Evolutionary conservation across 2,888 invertebrate species (phyloP), one percentile per base, ranked within the genome.

Genomic region (Cheilosia vernalis): DNA sequence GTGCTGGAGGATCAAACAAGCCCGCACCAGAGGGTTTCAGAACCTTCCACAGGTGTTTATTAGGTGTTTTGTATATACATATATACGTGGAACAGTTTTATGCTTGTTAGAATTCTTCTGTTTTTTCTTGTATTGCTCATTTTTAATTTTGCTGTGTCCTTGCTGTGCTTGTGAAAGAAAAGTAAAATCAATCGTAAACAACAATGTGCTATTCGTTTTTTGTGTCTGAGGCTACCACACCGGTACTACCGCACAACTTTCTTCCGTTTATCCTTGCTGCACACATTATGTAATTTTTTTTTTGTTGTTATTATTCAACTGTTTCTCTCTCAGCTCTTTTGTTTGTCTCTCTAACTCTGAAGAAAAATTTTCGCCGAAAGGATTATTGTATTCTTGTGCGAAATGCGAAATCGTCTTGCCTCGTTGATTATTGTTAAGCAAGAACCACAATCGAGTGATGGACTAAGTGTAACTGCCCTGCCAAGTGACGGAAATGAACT

Each of bases 341-440:
- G 30, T 17, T 10, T 21, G 2, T 15, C n/a, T 27, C 5, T 42
- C 10, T 40, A 10, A 56, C 5, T 30, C 10, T 24, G 24, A 30
- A 4, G 37, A 13, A 7, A 13, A 33, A 53, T 24, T 19, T 51
- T 47, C 42, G 21, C 53, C 61, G 33, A 5, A 73, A 64, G 73
- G 60, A 67, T 83, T 33, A 9, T 40, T 60, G 51, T 67, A 51
- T 56, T 64, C 42, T 49, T 72, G 76, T 81, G 85, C 85, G 85
- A 85, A 89, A 92, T 92, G 92, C 92, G 92, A 90, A 91, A 91
- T 91, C 91, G 92, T 88, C 91, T 92, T 89, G 92, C 92, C 88
- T 91, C 92, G 83, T 88, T 92, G 89, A 92, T 92, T 90, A 91
- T 92, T 90, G 91, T 92, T 89, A 92, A 92, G 90, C 92, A 92